These are phyloP conservation scores for Scaptomyza polygonia DNA, from an alignment of 2,888 invertebrate genomes.

Conservation along the genomic window DNA sequence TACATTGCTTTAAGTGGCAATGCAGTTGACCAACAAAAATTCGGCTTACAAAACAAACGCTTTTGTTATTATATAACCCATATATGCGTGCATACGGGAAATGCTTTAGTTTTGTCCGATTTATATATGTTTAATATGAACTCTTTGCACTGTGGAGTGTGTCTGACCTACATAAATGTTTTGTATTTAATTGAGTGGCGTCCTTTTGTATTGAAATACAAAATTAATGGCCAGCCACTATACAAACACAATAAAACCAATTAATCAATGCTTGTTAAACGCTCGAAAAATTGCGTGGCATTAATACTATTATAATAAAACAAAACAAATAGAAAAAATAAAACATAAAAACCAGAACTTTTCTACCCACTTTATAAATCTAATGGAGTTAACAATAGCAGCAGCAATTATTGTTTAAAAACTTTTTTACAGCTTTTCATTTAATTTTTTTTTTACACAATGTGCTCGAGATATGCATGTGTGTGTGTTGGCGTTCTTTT, in stretches of 20 bases:
- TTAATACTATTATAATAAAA: slow-evolving; percentile 1
- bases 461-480: slow-evolving; percentile 1
- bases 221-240: slow-evolving; percentile 62
- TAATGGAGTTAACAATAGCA: slow-evolving; percentile 62
- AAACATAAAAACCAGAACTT: slow-evolving; percentile 16
- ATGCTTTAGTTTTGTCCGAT: no score
- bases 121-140: no score
- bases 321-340: slow-evolving; percentile 6
- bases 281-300: slow-evolving; percentile 23
- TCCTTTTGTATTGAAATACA: slow-evolving; percentile 59
- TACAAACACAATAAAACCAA: slow-evolving; percentile 66
- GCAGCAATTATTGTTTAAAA: slow-evolving; percentile 73
- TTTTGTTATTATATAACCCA: slow-evolving; percentile 5
- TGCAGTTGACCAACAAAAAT: slow-evolving; percentile 34
- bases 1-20: not conserved
- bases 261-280: slow-evolving; percentile 65
- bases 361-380: slow-evolving; percentile 65
- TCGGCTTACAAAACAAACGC: slow-evolving; percentile 16
- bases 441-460: slow-evolving; percentile 15
- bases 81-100: not conserved
- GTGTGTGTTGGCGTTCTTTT: not conserved
- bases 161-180: slow-evolving; percentile 25
- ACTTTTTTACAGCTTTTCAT: slow-evolving; percentile 62
- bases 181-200: slow-evolving; percentile 61
- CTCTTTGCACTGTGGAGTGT: slow-evolving; percentile 18